phyloP scores from a whole-genome alignment of 2,888 invertebrate genomes.

The Andrena bucephala region DNA sequence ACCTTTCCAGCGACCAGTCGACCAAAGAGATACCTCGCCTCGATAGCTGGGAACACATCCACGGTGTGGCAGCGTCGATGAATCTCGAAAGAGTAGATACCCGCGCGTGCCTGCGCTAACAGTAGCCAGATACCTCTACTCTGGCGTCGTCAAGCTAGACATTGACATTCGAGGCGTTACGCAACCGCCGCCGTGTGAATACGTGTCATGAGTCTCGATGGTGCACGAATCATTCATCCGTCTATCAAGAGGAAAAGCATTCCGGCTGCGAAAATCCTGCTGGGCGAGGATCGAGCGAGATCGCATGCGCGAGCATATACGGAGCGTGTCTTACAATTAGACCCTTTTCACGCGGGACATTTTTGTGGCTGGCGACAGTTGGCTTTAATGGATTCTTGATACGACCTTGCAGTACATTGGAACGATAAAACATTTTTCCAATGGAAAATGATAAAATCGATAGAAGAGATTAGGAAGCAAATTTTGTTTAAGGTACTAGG shows the following conservation, averaged over 20 bases:
- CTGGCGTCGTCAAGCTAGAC: conserved; percentile 21
- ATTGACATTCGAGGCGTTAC: conserved; percentile 56
- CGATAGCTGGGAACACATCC: conserved; percentile 42
- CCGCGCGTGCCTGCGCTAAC: conserved; percentile 16
- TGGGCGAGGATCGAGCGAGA: conserved; percentile 47
- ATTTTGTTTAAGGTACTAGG: too few species aligned
- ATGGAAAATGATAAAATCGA: too few species aligned
- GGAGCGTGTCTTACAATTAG: conserved; percentile 53
- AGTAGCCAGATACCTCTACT: conserved; percentile 30
- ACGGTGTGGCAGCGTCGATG: conserved; percentile 16
- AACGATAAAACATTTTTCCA: too few species aligned
- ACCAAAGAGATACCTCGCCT: conserved; percentile 40
- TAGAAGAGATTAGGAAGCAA: too few species aligned
- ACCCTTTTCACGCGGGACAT: background rate
- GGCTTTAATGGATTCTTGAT: too few species aligned
- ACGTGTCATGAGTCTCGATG: conserved; percentile 19
- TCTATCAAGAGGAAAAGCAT: conserved; percentile 2
- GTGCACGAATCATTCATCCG: background rate
- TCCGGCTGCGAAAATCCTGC: conserved; percentile 14
- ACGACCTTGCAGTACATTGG: too few species aligned
- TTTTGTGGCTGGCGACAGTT: too few species aligned
- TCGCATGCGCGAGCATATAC: conserved; percentile 53
- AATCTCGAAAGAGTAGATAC: conserved; percentile 34
- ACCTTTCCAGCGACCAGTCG: conserved; percentile 49
- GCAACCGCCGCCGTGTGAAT: conserved; percentile 22